Evolutionary conservation across 2,888 invertebrate genomes (phyloP).

Genomic region (Euzophera pinguis): DNA sequence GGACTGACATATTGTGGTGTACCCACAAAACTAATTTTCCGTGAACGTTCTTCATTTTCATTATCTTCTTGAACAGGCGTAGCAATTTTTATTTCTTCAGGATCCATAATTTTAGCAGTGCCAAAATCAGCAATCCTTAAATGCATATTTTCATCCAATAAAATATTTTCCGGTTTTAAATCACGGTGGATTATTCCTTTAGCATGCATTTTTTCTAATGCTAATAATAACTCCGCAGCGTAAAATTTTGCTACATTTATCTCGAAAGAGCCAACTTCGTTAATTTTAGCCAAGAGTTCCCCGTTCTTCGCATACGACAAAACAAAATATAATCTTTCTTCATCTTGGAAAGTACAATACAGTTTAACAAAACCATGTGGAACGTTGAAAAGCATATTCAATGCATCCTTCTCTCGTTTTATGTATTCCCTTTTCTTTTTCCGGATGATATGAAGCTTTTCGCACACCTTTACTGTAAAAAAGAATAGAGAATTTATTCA

Average conservation of each 20-base stretch:
- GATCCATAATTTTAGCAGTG: slow-evolving; percentile 90
- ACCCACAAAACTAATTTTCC: slow-evolving; percentile 95
- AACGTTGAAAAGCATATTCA: slow-evolving; percentile 90
- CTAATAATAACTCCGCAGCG: slow-evolving; percentile 94
- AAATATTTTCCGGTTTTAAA: slow-evolving; percentile 98
- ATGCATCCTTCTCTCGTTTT: slow-evolving; percentile 95
- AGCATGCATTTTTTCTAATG: slow-evolving; percentile 94
- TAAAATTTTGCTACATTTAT: slow-evolving; percentile 95
- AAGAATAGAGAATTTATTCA: neutral
- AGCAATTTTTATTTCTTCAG: slow-evolving; percentile 48
- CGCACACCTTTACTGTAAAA: slow-evolving; percentile 95
- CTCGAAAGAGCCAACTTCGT: slow-evolving; percentile 94
- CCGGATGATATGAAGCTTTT: slow-evolving; percentile 94
- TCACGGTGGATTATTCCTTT: slow-evolving; percentile 96
- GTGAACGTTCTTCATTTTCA: slow-evolving; percentile 66
- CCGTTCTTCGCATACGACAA: slow-evolving; percentile 97
- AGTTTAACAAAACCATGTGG: slow-evolving; percentile 95
- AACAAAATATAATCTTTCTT: slow-evolving; percentile 95
- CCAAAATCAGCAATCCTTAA: slow-evolving; percentile 98
- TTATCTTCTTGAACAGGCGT: slow-evolving; percentile 47
- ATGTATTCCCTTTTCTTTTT: slow-evolving; percentile 97
- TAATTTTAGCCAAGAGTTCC: slow-evolving; percentile 95
- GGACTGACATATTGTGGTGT: slow-evolving; percentile 99
- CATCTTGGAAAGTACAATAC: slow-evolving; percentile 98
- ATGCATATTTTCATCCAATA: slow-evolving; percentile 97